phyloP scores from a whole-genome alignment of 2,888 invertebrate species.

The Monopis laevigella region DNA sequence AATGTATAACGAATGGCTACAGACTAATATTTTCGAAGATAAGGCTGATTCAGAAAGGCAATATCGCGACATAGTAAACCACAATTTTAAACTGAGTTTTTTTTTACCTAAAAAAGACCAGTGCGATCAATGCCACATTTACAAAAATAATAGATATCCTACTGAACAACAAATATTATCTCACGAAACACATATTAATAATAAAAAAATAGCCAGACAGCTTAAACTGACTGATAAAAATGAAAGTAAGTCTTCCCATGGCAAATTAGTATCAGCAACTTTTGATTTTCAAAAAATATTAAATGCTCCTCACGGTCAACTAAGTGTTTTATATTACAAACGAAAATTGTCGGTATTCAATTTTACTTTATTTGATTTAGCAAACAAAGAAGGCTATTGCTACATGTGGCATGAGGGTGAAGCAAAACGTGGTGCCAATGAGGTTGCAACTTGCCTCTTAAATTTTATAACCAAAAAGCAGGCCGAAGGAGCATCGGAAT shows the following conservation, averaged over 20 bases:
- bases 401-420: conserved; percentile 22
- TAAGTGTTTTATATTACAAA: conserved; percentile 20
- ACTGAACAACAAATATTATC: conserved; percentile 9
- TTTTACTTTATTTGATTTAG: conserved; percentile 19
- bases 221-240: conserved; percentile 16
- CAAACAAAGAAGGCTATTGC: conserved; percentile 15
- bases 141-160: conserved; percentile 11
- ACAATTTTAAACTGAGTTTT: conserved; percentile 17
- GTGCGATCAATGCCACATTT: conserved; percentile 16
- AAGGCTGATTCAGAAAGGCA: conserved; percentile 12
- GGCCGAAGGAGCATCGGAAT: conserved; percentile 19
- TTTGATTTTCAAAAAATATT: conserved; percentile 21
- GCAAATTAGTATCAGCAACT: conserved; percentile 14
- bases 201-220: conserved; percentile 11
- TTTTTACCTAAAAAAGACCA: conserved; percentile 16
- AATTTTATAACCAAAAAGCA: conserved; percentile 15
- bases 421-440: conserved; percentile 21
- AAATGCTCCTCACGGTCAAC: conserved; percentile 17
- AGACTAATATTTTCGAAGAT: background rate
- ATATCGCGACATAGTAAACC: conserved; percentile 15
- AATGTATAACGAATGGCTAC: conserved; percentile 7
- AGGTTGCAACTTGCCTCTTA: conserved; percentile 19
- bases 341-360: conserved; percentile 18
- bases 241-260: conserved; percentile 12
- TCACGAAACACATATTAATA: conserved; percentile 7